phyloP scores from a whole-genome alignment of 2,113 vertebrate genomes.

The Pandion haliaetus region DNA sequence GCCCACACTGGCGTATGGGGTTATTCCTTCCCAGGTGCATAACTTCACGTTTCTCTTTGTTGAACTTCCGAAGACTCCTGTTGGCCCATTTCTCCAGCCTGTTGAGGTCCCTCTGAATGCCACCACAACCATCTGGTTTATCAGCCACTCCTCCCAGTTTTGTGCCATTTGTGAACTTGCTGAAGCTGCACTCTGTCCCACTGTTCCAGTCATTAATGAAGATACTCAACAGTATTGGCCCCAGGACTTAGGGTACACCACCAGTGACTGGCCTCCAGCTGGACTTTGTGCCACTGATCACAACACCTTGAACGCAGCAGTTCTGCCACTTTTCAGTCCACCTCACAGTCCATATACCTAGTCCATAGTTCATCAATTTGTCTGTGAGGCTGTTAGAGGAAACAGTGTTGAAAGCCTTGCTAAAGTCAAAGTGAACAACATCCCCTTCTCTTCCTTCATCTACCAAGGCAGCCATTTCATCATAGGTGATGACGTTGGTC shows the following conservation, averaged over 20 bases:
- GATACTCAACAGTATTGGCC: neutral
- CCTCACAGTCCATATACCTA: neutral
- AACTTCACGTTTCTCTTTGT: neutral
- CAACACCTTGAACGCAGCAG: neutral
- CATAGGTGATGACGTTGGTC: neutral
- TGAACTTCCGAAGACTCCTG: neutral
- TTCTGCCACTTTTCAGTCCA: accelerated
- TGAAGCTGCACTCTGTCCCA: neutral
- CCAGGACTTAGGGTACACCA: neutral
- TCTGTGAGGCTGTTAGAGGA: neutral
- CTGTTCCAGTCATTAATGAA: neutral
- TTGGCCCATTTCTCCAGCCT: neutral
- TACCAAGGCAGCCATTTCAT: neutral
- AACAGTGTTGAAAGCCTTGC: neutral
- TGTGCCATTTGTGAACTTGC: neutral
- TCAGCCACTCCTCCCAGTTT: neutral
- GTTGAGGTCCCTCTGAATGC: neutral
- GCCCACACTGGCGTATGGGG: neutral
- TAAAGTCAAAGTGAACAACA: neutral
- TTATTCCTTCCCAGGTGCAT: neutral
- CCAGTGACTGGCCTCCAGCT: neutral
- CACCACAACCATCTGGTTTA: neutral
- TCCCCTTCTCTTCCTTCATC: neutral
- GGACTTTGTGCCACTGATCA: neutral
- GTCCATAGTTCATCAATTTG: neutral